These are phyloP conservation scores for Condylura cristata DNA, from an alignment of 2,113 vertebrate species.

Conservation along the genomic window DNA sequence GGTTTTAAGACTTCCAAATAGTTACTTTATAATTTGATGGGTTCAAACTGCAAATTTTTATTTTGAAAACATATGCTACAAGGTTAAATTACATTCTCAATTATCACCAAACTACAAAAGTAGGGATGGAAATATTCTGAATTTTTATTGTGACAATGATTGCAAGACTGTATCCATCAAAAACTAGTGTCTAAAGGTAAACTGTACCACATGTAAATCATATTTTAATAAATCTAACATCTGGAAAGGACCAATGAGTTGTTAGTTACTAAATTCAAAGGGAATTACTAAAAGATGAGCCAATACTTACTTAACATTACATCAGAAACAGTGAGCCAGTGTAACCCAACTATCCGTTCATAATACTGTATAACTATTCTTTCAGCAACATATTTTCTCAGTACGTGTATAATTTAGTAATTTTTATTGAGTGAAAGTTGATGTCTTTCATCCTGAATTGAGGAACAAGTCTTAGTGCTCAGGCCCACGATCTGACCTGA, in stretches of 20 bases:
- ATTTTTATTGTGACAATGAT: not conserved
- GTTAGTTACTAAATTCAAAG: not conserved
- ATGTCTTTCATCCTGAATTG: slow-evolving; percentile 19
- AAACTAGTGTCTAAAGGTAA: not conserved
- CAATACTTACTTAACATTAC: slow-evolving; percentile 7
- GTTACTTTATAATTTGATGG: not conserved
- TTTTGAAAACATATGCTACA: not conserved
- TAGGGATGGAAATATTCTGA: not conserved
- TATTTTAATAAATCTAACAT: slow-evolving; percentile 5
- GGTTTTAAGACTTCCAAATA: not conserved
- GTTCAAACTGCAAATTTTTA: not conserved
- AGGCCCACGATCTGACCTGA: not conserved
- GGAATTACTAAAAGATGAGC: not conserved
- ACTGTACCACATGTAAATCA: not conserved
- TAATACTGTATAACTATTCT: not conserved
- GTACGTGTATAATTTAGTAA: not conserved
- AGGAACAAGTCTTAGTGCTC: not conserved
- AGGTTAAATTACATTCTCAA: not conserved
- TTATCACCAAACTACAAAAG: not conserved
- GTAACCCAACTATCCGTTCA: not conserved
- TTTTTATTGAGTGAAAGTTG: slow-evolving; percentile 24
- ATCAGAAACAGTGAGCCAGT: slow-evolving; percentile 1
- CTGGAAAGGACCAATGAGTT: not conserved
- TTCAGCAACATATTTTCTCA: not conserved
- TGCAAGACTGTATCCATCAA: not conserved